These are phyloP conservation scores for Diuraphis noxia DNA, from an alignment of 1,140 invertebrate genomes.

Conservation along the genomic window DNA sequence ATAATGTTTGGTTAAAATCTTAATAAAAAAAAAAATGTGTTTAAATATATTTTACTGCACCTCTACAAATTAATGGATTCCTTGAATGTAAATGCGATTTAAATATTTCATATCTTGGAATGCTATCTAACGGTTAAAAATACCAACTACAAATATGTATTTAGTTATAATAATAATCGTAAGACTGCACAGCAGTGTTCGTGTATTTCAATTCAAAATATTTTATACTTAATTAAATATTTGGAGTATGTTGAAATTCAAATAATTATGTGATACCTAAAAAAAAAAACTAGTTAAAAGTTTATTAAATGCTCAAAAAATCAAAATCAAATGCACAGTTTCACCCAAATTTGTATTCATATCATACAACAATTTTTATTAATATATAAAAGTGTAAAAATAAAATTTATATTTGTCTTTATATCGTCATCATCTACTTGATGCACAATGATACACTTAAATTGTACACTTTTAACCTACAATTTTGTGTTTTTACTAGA, in stretches of 20 bases:
- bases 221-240: neutral
- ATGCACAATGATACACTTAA: no score
- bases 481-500: neutral
- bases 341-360: neutral
- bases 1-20: no score
- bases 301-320: neutral
- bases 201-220: neutral
- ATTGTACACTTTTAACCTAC: no score
- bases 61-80: no score
- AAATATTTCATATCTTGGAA: neutral
- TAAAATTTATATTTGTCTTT: neutral
- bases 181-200: neutral
- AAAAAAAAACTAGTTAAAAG: neutral
- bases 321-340: neutral
- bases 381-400: neutral
- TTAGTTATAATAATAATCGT: neutral
- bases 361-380: no score
- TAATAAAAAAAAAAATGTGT: no score
- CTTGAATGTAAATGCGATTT: neutral
- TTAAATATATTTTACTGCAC: no score
- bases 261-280: no score
- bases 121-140: slow-evolving; percentile 11
- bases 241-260: neutral
- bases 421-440: neutral
- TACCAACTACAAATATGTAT: neutral